Evolutionary conservation across 2,888 invertebrate genomes (phyloP).

Genomic region (Abrostola tripartita): DNA sequence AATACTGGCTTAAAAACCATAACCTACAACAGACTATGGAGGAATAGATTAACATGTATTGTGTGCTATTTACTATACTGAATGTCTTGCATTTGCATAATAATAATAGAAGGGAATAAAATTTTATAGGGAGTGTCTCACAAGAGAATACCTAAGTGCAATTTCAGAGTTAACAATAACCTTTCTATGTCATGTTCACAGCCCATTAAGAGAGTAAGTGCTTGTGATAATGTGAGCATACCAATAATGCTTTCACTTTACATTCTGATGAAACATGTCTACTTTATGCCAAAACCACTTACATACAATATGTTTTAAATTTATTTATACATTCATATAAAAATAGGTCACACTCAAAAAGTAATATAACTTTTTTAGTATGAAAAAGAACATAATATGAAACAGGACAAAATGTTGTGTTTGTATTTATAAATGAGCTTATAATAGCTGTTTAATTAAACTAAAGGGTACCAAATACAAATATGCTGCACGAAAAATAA

Average conservation of each 20-base stretch:
- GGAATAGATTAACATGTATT: slow-evolving; percentile 3
- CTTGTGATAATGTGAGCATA: slow-evolving; percentile 72
- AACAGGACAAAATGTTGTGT: slow-evolving; percentile 29
- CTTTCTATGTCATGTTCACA: slow-evolving; percentile 65
- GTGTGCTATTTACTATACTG: slow-evolving; percentile 5
- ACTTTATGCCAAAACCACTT: slow-evolving; percentile 30
- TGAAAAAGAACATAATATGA: not conserved
- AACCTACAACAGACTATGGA: not conserved
- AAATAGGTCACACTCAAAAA: slow-evolving; percentile 8
- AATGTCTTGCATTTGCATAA: slow-evolving; percentile 20
- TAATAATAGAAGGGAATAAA: slow-evolving; percentile 8
- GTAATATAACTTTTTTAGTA: not conserved
- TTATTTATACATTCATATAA: not conserved
- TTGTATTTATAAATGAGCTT: slow-evolving; percentile 12
- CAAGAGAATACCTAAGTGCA: slow-evolving; percentile 34
- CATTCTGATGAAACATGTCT: slow-evolving; percentile 63
- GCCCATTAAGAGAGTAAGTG: slow-evolving; percentile 68
- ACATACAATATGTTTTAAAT: slow-evolving; percentile 16
- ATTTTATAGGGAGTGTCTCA: slow-evolving; percentile 19
- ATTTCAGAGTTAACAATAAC: slow-evolving; percentile 49
- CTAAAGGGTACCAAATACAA: not conserved
- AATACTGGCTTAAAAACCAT: too few species aligned
- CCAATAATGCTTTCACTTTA: slow-evolving; percentile 79
- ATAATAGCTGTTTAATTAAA: slow-evolving; percentile 20
- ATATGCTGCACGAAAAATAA: slow-evolving; percentile 24